Conservation (phyloP, 2,113 vertebrate genomes). For the Chaetodon trifascialis region DNA sequence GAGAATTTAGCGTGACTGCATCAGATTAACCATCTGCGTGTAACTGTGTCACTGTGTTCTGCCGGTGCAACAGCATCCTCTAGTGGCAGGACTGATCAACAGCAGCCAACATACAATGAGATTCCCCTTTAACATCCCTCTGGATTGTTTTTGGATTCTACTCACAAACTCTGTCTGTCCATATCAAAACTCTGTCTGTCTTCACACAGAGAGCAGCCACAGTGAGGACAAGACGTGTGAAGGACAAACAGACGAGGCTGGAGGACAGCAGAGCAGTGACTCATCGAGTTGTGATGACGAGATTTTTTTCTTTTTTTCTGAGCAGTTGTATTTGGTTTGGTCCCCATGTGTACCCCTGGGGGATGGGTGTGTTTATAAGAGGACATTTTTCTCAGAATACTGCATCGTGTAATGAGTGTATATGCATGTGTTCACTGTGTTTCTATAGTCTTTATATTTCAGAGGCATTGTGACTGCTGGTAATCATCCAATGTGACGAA, state of each 20-base stretch:
- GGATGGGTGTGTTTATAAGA: constrained; percentile 37
- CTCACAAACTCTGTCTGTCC: constrained; percentile 25
- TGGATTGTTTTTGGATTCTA: constrained; percentile 21
- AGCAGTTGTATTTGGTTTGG: constrained; percentile 53
- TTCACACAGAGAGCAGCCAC: constrained; percentile 79
- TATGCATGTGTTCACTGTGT: constrained; percentile 37
- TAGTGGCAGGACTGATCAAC: constrained; percentile 54
- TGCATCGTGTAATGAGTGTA: constrained; percentile 39
- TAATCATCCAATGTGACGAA: constrained; percentile 12
- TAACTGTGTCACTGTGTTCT: constrained; percentile 2
- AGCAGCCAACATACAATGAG: neutral
- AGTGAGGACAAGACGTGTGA: constrained; percentile 61
- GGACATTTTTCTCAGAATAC: constrained; percentile 24
- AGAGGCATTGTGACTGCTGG: neutral
- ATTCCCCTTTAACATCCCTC: constrained; percentile 9
- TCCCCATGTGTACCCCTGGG: constrained; percentile 39
- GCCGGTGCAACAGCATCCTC: constrained; percentile 58
- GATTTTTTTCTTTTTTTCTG: constrained; percentile 15
- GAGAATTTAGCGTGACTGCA: neutral
- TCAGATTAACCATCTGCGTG: constrained; percentile 12
- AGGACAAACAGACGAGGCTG: constrained; percentile 37
- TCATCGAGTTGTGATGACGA: constrained; percentile 63
- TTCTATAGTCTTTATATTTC: constrained; percentile 26
- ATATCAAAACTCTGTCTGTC: constrained; percentile 30
- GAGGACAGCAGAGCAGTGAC: constrained; percentile 67